Evolutionary conservation across 2,113 vertebrate species (phyloP).

Genomic region (Sander vitreus): DNA sequence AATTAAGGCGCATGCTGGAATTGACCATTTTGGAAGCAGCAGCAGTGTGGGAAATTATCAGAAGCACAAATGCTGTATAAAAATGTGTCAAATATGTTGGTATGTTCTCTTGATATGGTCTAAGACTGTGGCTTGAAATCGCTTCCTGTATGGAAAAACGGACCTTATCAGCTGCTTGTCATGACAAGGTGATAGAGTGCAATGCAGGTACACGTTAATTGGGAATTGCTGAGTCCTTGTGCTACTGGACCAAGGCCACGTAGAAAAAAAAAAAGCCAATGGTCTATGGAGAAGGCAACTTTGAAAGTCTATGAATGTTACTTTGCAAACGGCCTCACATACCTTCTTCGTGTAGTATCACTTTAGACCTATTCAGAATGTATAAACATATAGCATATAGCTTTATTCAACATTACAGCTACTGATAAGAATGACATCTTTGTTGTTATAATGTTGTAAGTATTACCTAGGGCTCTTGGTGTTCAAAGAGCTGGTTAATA

Average conservation of each 20-base stretch:
- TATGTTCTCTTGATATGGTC: slow-evolving; percentile 14
- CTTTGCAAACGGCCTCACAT: background rate
- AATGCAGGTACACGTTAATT: slow-evolving; percentile 8
- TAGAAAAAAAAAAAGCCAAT: background rate
- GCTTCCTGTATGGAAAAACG: background rate
- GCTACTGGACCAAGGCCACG: background rate
- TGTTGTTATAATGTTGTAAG: background rate
- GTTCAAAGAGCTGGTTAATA: background rate
- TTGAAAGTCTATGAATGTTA: background rate
- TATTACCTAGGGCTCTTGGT: background rate
- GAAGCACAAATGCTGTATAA: slow-evolving; percentile 26
- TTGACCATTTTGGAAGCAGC: slow-evolving; percentile 1
- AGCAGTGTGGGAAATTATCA: slow-evolving; percentile 13
- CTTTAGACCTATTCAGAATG: background rate
- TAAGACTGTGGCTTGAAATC: background rate
- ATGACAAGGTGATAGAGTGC: background rate
- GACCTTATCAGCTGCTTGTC: slow-evolving; percentile 49
- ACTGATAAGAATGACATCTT: too few species aligned
- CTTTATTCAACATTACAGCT: background rate
- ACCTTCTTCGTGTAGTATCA: background rate
- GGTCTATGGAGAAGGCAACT: background rate
- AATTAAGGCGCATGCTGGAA: slow-evolving; percentile 13
- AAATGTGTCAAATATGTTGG: slow-evolving; percentile 24
- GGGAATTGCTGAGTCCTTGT: slow-evolving; percentile 12
- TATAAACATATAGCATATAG: too few species aligned